Evolutionary conservation across 2,113 vertebrate genomes (phyloP).

Genomic region (Lepus europaeus): DNA sequence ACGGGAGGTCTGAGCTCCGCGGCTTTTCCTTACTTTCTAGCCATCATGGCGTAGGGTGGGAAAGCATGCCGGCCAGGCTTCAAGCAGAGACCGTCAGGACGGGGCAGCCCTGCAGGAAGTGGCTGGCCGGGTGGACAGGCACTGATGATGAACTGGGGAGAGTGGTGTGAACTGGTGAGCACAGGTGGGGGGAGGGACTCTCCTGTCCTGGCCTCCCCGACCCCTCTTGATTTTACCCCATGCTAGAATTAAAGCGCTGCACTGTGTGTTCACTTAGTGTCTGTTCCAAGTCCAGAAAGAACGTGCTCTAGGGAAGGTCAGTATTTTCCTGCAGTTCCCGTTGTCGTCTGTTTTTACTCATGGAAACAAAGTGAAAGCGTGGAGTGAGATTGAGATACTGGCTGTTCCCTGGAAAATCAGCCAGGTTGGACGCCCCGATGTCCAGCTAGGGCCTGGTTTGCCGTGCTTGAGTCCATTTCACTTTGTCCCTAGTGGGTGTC

Average conservation of each 20-base stretch:
- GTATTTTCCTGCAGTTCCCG: constrained; percentile 2
- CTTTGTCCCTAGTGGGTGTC: background rate
- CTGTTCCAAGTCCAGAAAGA: constrained; percentile 34
- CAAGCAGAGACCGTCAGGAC: too few species aligned
- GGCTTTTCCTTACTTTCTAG: background rate
- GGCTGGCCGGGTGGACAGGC: background rate
- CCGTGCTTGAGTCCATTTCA: background rate
- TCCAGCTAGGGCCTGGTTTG: background rate
- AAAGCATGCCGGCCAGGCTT: background rate
- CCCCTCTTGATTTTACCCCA: background rate
- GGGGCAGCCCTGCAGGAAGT: background rate
- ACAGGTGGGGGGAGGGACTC: background rate
- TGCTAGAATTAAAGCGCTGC: background rate
- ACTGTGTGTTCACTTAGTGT: background rate
- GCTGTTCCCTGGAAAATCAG: background rate
- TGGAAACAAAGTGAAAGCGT: background rate
- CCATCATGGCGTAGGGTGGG: background rate
- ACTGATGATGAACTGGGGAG: background rate
- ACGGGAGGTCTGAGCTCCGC: background rate
- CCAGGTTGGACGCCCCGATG: background rate
- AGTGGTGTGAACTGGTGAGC: background rate
- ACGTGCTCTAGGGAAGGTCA: background rate
- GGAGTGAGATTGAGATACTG: background rate
- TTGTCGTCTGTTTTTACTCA: background rate
- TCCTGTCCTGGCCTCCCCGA: background rate